Base-by-base conservation (phyloP, 2,113 vertebrate species). In the Anseranas semipalmata region DNA sequence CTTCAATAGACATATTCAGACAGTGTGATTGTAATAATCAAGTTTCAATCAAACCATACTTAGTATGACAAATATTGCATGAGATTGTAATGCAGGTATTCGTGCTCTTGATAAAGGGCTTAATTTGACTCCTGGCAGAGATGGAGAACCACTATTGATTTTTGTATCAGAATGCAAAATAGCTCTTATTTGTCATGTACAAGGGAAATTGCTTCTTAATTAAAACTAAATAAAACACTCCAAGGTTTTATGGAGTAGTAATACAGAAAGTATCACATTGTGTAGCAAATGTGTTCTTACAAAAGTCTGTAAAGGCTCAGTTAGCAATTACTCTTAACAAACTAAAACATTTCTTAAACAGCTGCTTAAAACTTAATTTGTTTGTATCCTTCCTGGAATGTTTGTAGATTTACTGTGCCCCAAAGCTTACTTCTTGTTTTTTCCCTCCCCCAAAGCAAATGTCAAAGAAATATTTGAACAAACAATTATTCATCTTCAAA, bases 401-500 rank as follows among this genome's bases (percentile, higher is more conserved):
- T 97, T 97, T 91, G 85, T 92, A 92, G 84, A 75, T 90, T 55
- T 95, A 70, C 68, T 96, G 50, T 89, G 83, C 65, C 39, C 50
- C 56, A 82, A 68, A 94, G 83, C 93, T 97, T 86, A 91, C 89
- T 93, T 91, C 5, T 95, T 97, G 84, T 89, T 98, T 98, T 97
- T 98, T 85, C 90, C 90, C 91, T 97, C 74, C 95, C 86, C 95
- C 89, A 98, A 96, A 99, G 99, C 99, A 97, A 99, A 99, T 98
- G 98, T 99, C 88, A 98, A 99, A 87, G 99, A 99, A 97, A 99
- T 99, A 98, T 99, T 99, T 98, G 99, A 99, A 96, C 99, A 99
- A 98, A 99, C 99, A 83, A 97, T 98, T 89, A 98, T 98, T 93
- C 99, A 99, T 97, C 99, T 98, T 95, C 99, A 99, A 96, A 99